Base-by-base conservation (phyloP, 1,140 invertebrate species). In the Onthophagus taurus region DNA sequence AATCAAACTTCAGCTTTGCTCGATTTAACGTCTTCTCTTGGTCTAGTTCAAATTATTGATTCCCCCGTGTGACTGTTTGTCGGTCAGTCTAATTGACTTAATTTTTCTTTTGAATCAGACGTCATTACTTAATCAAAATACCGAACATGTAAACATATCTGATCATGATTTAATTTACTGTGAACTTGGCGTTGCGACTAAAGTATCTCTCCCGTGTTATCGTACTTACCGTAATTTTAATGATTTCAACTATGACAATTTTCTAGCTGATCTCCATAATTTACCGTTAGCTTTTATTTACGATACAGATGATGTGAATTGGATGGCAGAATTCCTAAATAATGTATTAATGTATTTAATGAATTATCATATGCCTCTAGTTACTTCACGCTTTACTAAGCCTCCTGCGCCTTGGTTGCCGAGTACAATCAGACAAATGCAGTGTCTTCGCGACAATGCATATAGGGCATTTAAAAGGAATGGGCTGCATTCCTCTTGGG, bases 291-390 rank as follows among this genome's bases (percentile, higher is more conserved):
- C 8, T 14, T 7, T 2, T 4, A 36, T 36, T 1, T 18, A 17
- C n/a, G 16, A 36, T 36, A 19, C 21, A 19, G 14, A 19, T 18
- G 17, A 36, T 36, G 34, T 17, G n/a, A 26, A 26, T 26, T 7
- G 7, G 7, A 26, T 7, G n/a, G 24, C 2, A 6, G 21, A 12
- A 8, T 19, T 36, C 9, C 21, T 36, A 18, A 36, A 36, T 36
- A 19, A 19, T 18, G 4, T n/a, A 2, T 36, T 36, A 19, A 12
- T 36, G n/a, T 7, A 1, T 14, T 18, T 36, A 20, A 36, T 36
- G 34, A 19, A 36, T 36, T 36, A 11, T 7, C 34, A 36, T 16
- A 36, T 36, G 18, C 16, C 31, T 9, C 6, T 33, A 13, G 31
- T 33, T 7, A 16, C 11, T 9, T 33, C 35, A 3, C 35, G 35